A percentile compares a stretch with the other conserved stretches of the same genome.
phyloP scores from a whole-genome alignment of 2,888 invertebrate genomes.

The Drosophila prostipennis region DNA sequence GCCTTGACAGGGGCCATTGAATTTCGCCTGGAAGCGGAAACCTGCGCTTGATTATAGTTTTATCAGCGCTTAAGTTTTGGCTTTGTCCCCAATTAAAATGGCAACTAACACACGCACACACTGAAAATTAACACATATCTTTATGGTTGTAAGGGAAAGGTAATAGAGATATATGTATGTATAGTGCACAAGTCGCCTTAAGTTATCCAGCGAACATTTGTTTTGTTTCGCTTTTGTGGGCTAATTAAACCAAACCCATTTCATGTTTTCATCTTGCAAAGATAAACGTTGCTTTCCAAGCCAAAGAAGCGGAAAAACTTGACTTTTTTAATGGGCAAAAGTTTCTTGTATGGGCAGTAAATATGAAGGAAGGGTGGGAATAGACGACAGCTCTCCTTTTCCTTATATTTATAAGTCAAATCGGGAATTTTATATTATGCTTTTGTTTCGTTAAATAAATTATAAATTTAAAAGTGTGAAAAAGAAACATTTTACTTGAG shows the following conservation, averaged over 20 bases:
- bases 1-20: constrained; percentile 52
- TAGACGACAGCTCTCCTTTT: neutral
- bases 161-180: constrained; percentile 12
- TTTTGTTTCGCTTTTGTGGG: constrained; percentile 57
- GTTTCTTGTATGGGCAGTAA: constrained; percentile 61
- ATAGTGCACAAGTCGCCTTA: constrained; percentile 51
- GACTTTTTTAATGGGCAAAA: constrained; percentile 67
- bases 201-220: constrained; percentile 41
- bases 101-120: constrained; percentile 2
- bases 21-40: constrained; percentile 50
- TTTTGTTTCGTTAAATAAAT: neutral
- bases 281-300: constrained; percentile 50
- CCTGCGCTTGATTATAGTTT: constrained; percentile 39
- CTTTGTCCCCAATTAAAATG: constrained; percentile 44
- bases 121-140: constrained; percentile 21
- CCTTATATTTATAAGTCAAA: neutral
- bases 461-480: neutral
- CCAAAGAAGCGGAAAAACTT: constrained; percentile 51
- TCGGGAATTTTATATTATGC: neutral
- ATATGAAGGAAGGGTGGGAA: constrained; percentile 48
- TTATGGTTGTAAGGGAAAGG: constrained; percentile 21
- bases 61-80: constrained; percentile 58
- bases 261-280: constrained; percentile 58
- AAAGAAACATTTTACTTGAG: neutral
- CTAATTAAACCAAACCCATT: constrained; percentile 79